A percentile compares a stretch with the other conserved stretches of the same genome.
Conservation (phyloP, 1,140 invertebrate genomes). For the Drosophila truncata region DNA sequence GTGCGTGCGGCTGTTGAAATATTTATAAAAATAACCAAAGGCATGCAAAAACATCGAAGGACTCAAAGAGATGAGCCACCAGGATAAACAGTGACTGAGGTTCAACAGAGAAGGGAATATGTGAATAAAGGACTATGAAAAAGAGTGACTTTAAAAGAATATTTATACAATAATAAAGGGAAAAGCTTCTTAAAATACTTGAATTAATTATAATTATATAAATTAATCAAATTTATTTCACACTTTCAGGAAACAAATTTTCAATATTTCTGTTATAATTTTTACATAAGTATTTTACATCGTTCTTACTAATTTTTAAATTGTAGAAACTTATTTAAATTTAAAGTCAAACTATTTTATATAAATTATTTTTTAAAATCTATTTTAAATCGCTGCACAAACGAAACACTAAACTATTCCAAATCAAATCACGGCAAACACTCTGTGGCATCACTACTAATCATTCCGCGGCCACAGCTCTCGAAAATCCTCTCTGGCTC, state of each 20-base stretch:
- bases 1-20: slow-evolving; percentile 65
- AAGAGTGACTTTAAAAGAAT: not conserved
- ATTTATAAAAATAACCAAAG: slow-evolving; percentile 79
- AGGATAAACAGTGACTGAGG: slow-evolving; percentile 9
- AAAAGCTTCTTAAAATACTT: not conserved
- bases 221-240: no score
- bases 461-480: slow-evolving; percentile 9
- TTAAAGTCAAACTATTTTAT: not conserved
- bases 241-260: no score
- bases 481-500: slow-evolving; percentile 18
- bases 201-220: no score
- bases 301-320: not conserved
- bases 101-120: not conserved
- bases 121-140: not conserved
- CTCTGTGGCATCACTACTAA: slow-evolving; percentile 33
- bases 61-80: slow-evolving; percentile 7
- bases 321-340: not conserved
- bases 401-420: not conserved
- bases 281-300: no score
- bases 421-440: slow-evolving; percentile 23
- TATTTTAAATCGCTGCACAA: not conserved
- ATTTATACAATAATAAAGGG: no score
- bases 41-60: slow-evolving; percentile 31
- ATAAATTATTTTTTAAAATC: not conserved
- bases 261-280: no score